Base-by-base conservation (phyloP, 2,113 vertebrate genomes). In the Oenanthe melanoleuca region DNA sequence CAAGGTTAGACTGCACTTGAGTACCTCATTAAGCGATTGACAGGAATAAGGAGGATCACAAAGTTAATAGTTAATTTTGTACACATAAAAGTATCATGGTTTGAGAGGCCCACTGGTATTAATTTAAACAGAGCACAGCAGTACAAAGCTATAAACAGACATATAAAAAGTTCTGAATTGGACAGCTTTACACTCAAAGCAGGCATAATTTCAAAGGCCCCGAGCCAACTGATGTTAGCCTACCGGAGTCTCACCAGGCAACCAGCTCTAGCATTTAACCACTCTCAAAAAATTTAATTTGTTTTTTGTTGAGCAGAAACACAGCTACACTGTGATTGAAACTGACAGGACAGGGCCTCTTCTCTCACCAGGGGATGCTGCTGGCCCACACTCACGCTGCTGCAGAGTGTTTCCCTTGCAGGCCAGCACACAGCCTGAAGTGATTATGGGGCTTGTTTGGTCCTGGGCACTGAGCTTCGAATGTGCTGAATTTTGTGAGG, bases 311-410 rank as follows among this genome's bases (percentile, higher is more conserved):
- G 78, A 37, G 5, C 5, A 37, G n/a, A 72, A 82, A 72, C 13
- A 57, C 19, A 38, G 24, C 11, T 55, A 22, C 28, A 9, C 4
- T 55, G 15, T 22, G 2, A 0, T 3, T 40, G 11, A 79, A 74
- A 73, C 24, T n/a, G 55, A 11, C 20, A 70, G 31, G 28, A 73
- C 3, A 34, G 12, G 60, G 40, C 8, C n/a, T 38, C 14, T 70
- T 40, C 75, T 49, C 37, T 37, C n/a, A 38, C 15, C 24, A 60
- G 9, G 3, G 7, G 33, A 74, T 2, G 3, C 50, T 31, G 22
- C n/a, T 31, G 34, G 24, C 2, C 38, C 17, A 11, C 0, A 0
- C 18, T 31, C 16, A 37, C n/a, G 31, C n/a, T 28, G 17, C 34
- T 38, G 60, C 25, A 52, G 4, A n/a, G 13, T 0, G 3, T 14